Base-by-base conservation (phyloP, 2,797 vertebrate species). In the Parambassis ranga region DNA sequence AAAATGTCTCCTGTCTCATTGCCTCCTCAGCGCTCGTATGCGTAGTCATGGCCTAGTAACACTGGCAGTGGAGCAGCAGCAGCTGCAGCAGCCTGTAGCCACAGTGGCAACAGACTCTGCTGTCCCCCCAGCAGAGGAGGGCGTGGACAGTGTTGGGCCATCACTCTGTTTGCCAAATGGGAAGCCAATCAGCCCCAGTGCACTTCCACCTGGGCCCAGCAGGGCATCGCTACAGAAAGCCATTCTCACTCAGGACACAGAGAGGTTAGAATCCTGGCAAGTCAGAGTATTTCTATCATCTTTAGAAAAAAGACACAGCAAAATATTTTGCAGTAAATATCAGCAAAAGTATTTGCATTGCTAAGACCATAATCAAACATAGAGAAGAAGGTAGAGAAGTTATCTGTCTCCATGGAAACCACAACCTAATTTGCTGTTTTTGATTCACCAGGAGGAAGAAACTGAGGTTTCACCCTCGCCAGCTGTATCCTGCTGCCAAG, bases 401-500 rank as follows among this genome's bases (percentile, higher is more conserved):
- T n/a, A n/a, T n/a, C n/a, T n/a, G n/a, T n/a, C n/a, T n/a, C n/a
- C n/a, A n/a, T n/a, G n/a, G n/a, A n/a, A n/a, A n/a, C n/a, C n/a
- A n/a, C n/a, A n/a, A n/a, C n/a, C n/a, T 44, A 18, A 58, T 19
- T 42, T 38, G 1, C 28, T 60, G 10, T 31, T 65, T 77, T 46
- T 70, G 10, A 41, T 71, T 75, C 33, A 10, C 27, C 72, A 93
- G 92, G 86, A 92, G 92, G 73, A 98, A 98, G 89, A 98, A 98
- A 67, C 88, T 98, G 43, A 89, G 95, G 10, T 98, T 96, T 84
- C 95, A 98, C 80, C 95, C 95, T 0, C 91, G 95, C 4, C 96
- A 98, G 76, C 89, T 98, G 6, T 96, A 97, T 72, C 93, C 95
- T 3, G 94, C 95, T 0, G 94, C 95, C 71, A 98, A 96, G 53